Conservation (phyloP, 2,888 invertebrate species). For the Orthonevra nobilis region DNA sequence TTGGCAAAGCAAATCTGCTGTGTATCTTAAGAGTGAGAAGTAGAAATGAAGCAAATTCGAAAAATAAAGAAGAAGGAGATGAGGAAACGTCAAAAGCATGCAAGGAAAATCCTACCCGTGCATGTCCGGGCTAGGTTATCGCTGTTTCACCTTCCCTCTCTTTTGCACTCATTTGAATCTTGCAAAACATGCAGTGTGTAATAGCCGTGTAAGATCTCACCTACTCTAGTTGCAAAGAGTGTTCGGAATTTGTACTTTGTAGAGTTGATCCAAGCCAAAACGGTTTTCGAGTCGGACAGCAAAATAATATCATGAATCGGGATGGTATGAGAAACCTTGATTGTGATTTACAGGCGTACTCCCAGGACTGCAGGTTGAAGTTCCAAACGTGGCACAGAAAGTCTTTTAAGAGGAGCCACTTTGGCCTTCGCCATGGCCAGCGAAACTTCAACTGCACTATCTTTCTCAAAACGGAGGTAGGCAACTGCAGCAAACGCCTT, state of each 20-base stretch:
- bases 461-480: conserved; percentile 17
- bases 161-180: too few species aligned
- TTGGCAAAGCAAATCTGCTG: too few species aligned
- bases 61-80: too few species aligned
- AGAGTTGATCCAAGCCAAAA: conserved; percentile 15
- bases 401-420: conserved; percentile 30
- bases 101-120: too few species aligned
- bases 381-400: conserved; percentile 8
- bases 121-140: too few species aligned
- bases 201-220: too few species aligned
- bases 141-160: too few species aligned
- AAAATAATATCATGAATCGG: neutral
- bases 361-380: conserved; percentile 25
- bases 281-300: conserved; percentile 25
- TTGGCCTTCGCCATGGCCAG: conserved; percentile 14
- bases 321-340: neutral
- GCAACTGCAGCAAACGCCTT: conserved; percentile 27
- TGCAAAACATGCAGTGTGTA: too few species aligned
- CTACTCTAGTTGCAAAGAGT: conserved; percentile 10
- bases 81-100: too few species aligned
- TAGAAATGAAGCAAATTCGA: too few species aligned
- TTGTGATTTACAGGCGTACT: neutral
- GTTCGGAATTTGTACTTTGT: conserved; percentile 2
- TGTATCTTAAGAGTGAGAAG: too few species aligned
- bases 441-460: conserved; percentile 2